Conservation (phyloP, 2,797 vertebrate species). For the Novumbra hubbsi region DNA sequence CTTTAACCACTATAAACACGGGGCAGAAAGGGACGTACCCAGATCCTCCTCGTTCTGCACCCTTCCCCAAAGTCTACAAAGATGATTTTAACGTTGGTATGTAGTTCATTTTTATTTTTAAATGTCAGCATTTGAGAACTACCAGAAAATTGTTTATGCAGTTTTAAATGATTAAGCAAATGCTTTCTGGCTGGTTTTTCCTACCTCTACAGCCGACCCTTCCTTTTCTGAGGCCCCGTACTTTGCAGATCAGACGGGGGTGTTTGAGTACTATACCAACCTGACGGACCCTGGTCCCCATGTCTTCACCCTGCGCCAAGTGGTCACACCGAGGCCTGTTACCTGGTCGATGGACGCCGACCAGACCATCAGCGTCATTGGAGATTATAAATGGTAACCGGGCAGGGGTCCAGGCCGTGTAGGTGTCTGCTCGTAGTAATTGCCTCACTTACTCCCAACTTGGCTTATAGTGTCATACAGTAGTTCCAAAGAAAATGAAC, state of each 20-base stretch:
- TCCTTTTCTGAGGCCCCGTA: slow-evolving; percentile 89
- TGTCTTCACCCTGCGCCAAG: slow-evolving; percentile 86
- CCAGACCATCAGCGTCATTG: slow-evolving; percentile 92
- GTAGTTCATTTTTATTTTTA: slow-evolving; percentile 39
- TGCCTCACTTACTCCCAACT: too few relatives aligned
- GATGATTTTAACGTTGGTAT: slow-evolving; percentile 89
- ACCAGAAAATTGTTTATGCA: too few relatives aligned
- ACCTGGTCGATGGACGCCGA: slow-evolving; percentile 87
- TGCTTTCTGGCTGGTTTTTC: background rate
- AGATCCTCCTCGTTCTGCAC: slow-evolving; percentile 76
- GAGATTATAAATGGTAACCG: slow-evolving; percentile 83
- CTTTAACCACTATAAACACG: slow-evolving; percentile 83
- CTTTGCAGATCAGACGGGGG: slow-evolving; percentile 95
- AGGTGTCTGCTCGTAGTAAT: too few relatives aligned
- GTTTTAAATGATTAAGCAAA: background rate
- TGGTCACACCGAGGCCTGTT: slow-evolving; percentile 84
- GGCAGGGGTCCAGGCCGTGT: slow-evolving; percentile 2
- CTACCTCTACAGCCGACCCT: slow-evolving; percentile 74
- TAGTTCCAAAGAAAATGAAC: too few relatives aligned
- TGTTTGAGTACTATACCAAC: slow-evolving; percentile 91
- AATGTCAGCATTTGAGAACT: background rate
- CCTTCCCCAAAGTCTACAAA: slow-evolving; percentile 83
- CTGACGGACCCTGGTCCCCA: slow-evolving; percentile 83
- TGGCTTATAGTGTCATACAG: too few relatives aligned
- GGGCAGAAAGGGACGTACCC: slow-evolving; percentile 76